Base-by-base conservation (phyloP, 2,888 invertebrate species). In the Diploptera punctata region DNA sequence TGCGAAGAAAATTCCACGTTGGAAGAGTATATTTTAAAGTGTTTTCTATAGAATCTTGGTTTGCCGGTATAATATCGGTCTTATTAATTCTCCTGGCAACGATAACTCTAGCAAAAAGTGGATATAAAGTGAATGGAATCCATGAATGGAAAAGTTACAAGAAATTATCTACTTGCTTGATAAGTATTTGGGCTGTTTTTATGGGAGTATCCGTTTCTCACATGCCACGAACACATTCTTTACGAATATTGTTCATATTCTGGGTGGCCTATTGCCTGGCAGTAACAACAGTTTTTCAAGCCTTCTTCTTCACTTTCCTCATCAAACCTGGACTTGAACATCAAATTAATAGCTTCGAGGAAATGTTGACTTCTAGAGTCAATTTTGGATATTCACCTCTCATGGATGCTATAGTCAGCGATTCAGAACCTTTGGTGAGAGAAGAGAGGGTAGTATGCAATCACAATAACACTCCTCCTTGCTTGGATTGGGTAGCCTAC, bases 401-500 rank as follows among this genome's bases (percentile, higher is more conserved):
- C 21, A 43, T 43, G 1, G 43, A 44, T 26, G 43, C 24, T 10
- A 43, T 44, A 10, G 65, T 44, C 1, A 9, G 16, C 5, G 60
- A 60, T 2, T 29, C 60, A 10, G 31, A 60, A 31, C 16, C n/a
- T 18, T n/a, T 18, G 0, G 18, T 29, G 3, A 29, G 60, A 9
- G 18, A 18, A 31, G 4, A 33, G 13, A 29, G 60, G 16, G 16
- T 60, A 10, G 31, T 19, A 1, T 60, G 60, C 7, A 2, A 31
- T 4, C 31, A 60, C n/a, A 60, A 31, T 16, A 60, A 60, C 60
- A 31, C 31, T n/a, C 60, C 60, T 7, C 60, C 60, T 5, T 60
- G 60, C 24, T 31, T 60, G n/a, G 60, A 60, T 18, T 60, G 60
- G 60, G 60, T 60, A 4, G 60, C 60, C 1, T 60, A 60, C n/a